Percentiles rank a stretch among this genome's conserved stretches.
phyloP scores from a whole-genome alignment of 64 coral and sea anemone species.

The Actinia equina region DNA sequence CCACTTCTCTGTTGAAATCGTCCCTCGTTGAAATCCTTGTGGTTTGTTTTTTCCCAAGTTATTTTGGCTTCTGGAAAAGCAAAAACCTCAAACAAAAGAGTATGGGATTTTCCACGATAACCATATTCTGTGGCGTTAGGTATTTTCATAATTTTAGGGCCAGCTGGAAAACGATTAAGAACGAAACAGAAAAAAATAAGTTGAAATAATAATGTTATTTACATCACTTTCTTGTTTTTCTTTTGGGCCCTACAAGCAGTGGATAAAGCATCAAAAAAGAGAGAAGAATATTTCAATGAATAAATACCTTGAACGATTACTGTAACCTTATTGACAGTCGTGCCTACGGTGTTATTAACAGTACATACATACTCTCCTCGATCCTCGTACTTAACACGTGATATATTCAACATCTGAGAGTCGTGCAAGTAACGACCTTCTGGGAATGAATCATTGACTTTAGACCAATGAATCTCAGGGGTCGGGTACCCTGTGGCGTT shows the following conservation, averaged over 20 bases:
- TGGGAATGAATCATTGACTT: not conserved
- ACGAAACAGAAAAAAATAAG: too few species aligned
- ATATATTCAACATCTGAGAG: not conserved
- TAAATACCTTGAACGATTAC: not conserved
- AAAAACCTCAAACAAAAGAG: not conserved
- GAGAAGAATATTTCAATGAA: too few species aligned
- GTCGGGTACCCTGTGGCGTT: not conserved
- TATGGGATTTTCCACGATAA: conserved; percentile 1
- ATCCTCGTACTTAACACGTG: not conserved
- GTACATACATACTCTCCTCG: not conserved
- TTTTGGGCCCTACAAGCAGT: too few species aligned
- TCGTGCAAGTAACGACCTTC: not conserved
- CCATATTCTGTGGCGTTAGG: not conserved
- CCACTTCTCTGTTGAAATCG: not conserved
- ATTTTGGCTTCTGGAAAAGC: not conserved
- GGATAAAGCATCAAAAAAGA: too few species aligned
- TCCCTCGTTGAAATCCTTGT: not conserved
- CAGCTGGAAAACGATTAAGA: not conserved
- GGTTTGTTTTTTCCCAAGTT: not conserved
- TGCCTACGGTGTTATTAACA: not conserved
- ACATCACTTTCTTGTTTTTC: too few species aligned
- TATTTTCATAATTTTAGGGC: not conserved
- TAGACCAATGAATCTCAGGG: not conserved
- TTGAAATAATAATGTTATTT: too few species aligned
- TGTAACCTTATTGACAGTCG: not conserved